Evolutionary conservation across 2,888 invertebrate genomes (phyloP), one percentile per base, ranked within the genome.

Genomic region (Melikaiella ostensackeni): DNA sequence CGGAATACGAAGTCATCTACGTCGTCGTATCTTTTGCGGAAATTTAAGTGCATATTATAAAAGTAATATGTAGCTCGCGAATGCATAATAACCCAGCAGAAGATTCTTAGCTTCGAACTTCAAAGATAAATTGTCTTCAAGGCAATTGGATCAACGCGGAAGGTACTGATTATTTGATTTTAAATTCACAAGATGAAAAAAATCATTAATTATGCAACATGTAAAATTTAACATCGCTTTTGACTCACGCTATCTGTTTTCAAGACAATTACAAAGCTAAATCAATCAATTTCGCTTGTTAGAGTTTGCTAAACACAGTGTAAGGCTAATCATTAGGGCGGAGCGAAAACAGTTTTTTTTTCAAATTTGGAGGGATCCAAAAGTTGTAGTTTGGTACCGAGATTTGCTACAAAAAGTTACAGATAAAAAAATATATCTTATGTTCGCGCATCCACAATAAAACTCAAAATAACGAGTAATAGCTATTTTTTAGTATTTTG

Each of bases 11-110:
- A 66, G 46, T 46, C 42, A 30, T 66, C 66, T 66, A 24, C 35
- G 35, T 38, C 38, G 16, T 42, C 38, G 13, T 38, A 46, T 42
- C 57, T 24, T 66, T 70, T 50, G 30, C 13, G 70, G 11, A 9
- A 70, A 50, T 33, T 50, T 50, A 70, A 42, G 42, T 38, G 38
- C 27, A 46, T 50, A 46, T 66, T 30, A 50, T 27, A 9, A 46
- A 33, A 50, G 30, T 50, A 70, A 27, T 66, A 50, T 70, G 19
- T 70, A 70, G 50, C 8, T 70, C 19, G 50, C n/a, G 50, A 27
- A 50, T 50, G 50, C 70, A 50, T 50, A 70, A 70, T 70, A 70
- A 50, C n/a, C n/a, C 70, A 70, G 30, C 50, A 66, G 50, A 70
- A 50, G 57, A 59, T 24, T 24, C 27, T 59, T 59, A 59, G 57